phyloP scores from a whole-genome alignment of 1,140 invertebrate species.

The Neodiprion virginianus region DNA sequence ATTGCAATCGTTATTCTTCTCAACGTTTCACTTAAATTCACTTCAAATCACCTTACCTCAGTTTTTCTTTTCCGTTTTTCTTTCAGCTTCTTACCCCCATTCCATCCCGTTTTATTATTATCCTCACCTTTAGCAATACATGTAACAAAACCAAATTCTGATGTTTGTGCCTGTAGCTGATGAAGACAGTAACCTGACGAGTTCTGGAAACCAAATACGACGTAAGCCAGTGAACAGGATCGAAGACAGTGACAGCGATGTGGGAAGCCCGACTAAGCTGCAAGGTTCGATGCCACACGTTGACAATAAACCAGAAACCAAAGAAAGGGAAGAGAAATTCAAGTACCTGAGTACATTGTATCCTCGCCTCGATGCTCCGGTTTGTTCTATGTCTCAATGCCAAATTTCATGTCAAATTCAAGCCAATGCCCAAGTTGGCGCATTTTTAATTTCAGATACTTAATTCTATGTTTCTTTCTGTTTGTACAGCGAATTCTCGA shows the following conservation, averaged over 20 bases:
- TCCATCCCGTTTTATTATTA: no score
- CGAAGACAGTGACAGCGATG: slow-evolving; percentile 55
- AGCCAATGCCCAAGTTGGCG: neutral
- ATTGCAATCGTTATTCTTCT: no score
- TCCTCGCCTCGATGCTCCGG: slow-evolving; percentile 41
- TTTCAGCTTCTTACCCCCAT: no score
- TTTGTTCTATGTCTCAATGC: slow-evolving; percentile 23
- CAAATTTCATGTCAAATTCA: neutral
- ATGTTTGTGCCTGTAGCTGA: slow-evolving; percentile 40
- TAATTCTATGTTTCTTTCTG: slow-evolving; percentile 22
- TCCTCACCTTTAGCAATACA: neutral
- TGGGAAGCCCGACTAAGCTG: slow-evolving; percentile 38
- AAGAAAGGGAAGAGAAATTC: slow-evolving; percentile 47
- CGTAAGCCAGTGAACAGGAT: slow-evolving; percentile 53
- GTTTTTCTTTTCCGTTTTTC: no score
- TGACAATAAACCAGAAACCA: slow-evolving; percentile 35
- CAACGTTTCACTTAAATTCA: no score
- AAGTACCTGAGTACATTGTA: slow-evolving; percentile 45
- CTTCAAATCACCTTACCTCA: no score
- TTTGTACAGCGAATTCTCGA: slow-evolving; percentile 41
- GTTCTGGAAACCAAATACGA: slow-evolving; percentile 41
- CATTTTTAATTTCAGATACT: neutral
- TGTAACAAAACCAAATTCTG: slow-evolving; percentile 5
- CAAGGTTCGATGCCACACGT: slow-evolving; percentile 27
- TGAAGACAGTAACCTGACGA: slow-evolving; percentile 48